Evolutionary conservation across 2,113 vertebrate species (phyloP), one percentile per base, ranked within the genome.

Genomic region (Otus sunia): DNA sequence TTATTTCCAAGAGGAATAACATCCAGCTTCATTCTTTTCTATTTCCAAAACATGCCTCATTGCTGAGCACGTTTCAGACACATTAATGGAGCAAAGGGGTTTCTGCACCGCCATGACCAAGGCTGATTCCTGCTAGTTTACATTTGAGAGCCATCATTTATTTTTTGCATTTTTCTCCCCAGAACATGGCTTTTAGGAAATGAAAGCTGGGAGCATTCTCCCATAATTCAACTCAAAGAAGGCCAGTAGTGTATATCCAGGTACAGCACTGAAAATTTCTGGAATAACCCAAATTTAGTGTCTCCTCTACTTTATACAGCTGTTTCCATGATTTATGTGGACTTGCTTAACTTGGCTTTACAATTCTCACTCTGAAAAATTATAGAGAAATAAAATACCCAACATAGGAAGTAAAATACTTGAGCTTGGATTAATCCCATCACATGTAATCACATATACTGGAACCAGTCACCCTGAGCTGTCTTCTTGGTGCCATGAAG

Each of bases 361-460:
- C 36, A 53, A 49, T 27, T 92, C 15, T 79, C 4, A 21, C 47
- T 41, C 27, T 4, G 43, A 68, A 34, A 74, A 66, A 41, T 11
- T 45, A 20, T 15, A 71, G 5, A 27, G 11, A 20, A 78, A 66
- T 45, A 59, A 91, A 86, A 52, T 12, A 60, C 11, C 10, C 37
- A 39, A 23, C 49, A 56, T 6, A 74, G 34, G 19, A 91, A 85
- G 37, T 17, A 12, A 85, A 84, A 50, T 37, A 52, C 29, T 45
- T 50, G 34, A 76, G 6, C n/a, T 69, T 32, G 19, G 27, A 76
- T 83, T 62, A 90, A 49, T 60, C 36, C 58, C 34, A 41, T 59
- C 3, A 3, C 7, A 3, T 30, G n/a, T n/a, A 12, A 47, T 56
- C n/a, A 10, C 4, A 3, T 0, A 9, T 27, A 12, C 39, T 26